A percentile compares a stretch with the other conserved stretches of the same genome.
These are phyloP conservation scores for Luscinia megarhynchos DNA, from an alignment of 2,797 vertebrate genomes.

Conservation along the genomic window DNA sequence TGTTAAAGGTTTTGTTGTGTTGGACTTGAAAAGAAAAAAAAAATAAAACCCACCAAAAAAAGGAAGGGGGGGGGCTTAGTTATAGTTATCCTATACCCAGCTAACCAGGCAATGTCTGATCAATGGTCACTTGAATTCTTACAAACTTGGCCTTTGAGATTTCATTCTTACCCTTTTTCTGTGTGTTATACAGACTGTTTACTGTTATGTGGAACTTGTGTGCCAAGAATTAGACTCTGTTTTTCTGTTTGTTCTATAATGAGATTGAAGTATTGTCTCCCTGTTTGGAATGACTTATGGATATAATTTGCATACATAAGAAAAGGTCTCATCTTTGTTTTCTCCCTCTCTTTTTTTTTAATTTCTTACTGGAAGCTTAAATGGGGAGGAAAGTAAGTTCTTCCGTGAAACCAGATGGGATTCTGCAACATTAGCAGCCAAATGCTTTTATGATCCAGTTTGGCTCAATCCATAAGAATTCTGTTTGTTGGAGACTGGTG, in stretches of 20 bases:
- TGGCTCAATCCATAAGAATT: neutral
- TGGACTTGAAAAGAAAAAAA: neutral
- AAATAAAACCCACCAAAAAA: neutral
- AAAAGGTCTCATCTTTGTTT: neutral
- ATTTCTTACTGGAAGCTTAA: neutral
- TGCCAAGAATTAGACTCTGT: neutral
- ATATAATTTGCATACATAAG: neutral
- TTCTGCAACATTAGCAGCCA: constrained; percentile 8
- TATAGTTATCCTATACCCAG: neutral
- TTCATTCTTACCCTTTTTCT: neutral
- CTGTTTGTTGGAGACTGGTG: neutral
- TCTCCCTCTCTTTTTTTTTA: accelerated
- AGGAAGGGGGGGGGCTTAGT: neutral
- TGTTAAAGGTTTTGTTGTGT: neutral
- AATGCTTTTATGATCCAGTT: constrained; percentile 34
- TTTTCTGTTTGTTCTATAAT: constrained; percentile 25
- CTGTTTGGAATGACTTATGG: neutral
- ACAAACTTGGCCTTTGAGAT: neutral
- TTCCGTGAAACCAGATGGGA: constrained; percentile 43
- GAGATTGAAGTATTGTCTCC: neutral
- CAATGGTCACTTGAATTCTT: neutral
- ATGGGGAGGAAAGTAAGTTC: neutral
- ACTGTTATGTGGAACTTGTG: neutral
- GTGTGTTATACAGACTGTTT: neutral
- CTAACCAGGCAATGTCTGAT: neutral